Base-by-base conservation (phyloP, 2,888 invertebrate species). In the Neoaliturus tenellus region DNA sequence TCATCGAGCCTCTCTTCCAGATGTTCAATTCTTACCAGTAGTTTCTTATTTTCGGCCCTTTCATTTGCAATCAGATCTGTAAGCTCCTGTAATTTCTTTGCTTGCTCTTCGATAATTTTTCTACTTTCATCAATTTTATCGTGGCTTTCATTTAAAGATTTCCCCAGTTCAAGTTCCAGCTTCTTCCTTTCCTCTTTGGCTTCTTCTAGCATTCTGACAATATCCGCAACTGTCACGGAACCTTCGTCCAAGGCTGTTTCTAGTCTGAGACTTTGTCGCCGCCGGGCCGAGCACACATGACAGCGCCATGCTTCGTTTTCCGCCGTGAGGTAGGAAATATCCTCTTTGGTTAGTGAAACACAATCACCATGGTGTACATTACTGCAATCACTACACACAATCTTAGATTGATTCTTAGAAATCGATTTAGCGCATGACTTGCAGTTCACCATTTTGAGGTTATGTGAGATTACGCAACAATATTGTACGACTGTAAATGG, bases 41-140 rank as follows among this genome's bases (percentile, higher is more conserved):
- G 31, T 28, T 62, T 31, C n/a, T 25, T 28, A 23, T 62, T 62
- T 62, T 31, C 62, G 6, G 25, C 12, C 28, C 62, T 62, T n/a
- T 55, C 31, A 14, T 62, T 25, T 12, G 12, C 62, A 23, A 31
- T 62, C 3, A 17, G 12, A 4, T 5, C 5, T 62, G 25, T 28
- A 5, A 44, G 51, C n/a, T 41, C 1, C 8, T 44, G 41, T 41
- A 41, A 3, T 10, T 6, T 41, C 8, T n/a, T 41, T 6, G 33
- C 75, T 20, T 75, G 75, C 31, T 23, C 39, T 78, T 78, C 5
- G 8, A 48, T 78, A 1, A 44, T 78, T 39, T 78, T 78, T 0
- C 25, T 62, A 62, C 25, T 62, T 62, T 62, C 62, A 62, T 62
- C 6, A 20, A 62, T 62, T 62, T 62, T 62, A 5, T 62, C 14